Evolutionary conservation across 2,888 invertebrate species (phyloP).

Genomic region (Drosophila parthenogenetica): DNA sequence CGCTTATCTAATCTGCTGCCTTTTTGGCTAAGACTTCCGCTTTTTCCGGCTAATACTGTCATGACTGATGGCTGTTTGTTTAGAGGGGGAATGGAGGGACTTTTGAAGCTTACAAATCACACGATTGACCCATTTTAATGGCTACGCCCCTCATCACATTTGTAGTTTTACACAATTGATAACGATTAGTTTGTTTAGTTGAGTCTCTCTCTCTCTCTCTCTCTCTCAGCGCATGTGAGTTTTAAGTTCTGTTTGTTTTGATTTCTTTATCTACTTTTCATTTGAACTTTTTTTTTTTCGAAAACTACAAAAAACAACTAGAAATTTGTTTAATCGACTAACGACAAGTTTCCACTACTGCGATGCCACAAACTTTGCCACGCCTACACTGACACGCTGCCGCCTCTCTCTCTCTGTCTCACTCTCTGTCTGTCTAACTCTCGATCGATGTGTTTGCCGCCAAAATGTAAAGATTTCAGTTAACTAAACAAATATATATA

Average conservation of each 20-base stretch:
- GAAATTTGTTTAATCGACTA: slow-evolving; percentile 2
- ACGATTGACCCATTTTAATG: slow-evolving; percentile 26
- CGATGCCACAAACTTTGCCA: slow-evolving; percentile 21
- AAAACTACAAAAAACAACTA: slow-evolving; percentile 17
- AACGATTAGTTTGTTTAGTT: slow-evolving; percentile 7
- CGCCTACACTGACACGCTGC: slow-evolving; percentile 59
- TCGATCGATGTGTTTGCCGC: slow-evolving; percentile 29
- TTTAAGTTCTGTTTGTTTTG: slow-evolving; percentile 3
- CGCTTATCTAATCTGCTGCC: slow-evolving; percentile 35
- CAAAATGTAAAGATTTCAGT: slow-evolving; percentile 3
- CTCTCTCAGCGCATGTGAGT: slow-evolving; percentile 27
- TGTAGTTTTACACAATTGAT: slow-evolving; percentile 29
- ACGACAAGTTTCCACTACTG: not conserved
- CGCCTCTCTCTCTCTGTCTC: slow-evolving; percentile 30
- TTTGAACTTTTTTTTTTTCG: too few relatives aligned
- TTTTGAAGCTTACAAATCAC: slow-evolving; percentile 25
- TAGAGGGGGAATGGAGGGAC: not conserved
- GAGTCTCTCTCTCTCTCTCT: not conserved
- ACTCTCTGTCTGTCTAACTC: slow-evolving; percentile 1
- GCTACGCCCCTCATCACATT: slow-evolving; percentile 31
- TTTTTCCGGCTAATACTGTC: slow-evolving; percentile 7
- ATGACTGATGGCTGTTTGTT: slow-evolving; percentile 21
- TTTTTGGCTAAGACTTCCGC: slow-evolving; percentile 8
- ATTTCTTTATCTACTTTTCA: slow-evolving; percentile 8
- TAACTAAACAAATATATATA: not conserved